Conservation (phyloP, 2,797 vertebrate genomes). For the Aplochiton taeniatus region DNA sequence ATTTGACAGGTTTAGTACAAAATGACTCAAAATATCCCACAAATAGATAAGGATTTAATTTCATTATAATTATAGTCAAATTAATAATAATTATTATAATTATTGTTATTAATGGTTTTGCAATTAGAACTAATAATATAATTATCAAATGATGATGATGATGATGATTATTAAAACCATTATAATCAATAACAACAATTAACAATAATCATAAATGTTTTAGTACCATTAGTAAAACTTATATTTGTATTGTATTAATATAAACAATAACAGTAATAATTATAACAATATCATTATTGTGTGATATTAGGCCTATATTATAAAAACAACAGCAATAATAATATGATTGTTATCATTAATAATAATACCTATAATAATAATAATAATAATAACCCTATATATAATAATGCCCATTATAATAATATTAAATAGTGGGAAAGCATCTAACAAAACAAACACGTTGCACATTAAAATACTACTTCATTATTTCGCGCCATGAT, state of each 20-base stretch:
- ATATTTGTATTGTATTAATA: too few relatives aligned
- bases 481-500: too few relatives aligned
- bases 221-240: not conserved
- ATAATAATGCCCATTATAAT: conserved; percentile 8
- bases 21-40: too few relatives aligned
- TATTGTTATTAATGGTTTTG: not conserved
- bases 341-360: not conserved
- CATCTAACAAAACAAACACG: conserved; percentile 7
- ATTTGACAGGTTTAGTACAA: too few relatives aligned
- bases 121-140: not conserved
- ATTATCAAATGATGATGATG: not conserved
- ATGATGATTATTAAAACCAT: not conserved
- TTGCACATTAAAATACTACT: not conserved
- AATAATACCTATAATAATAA: not conserved
- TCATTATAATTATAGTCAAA: too few relatives aligned
- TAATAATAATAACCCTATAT: conserved; percentile 6
- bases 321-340: not conserved
- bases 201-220: not conserved
- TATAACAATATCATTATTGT: not conserved
- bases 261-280: not conserved
- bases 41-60: too few relatives aligned
- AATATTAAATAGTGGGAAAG: not conserved
- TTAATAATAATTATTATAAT: too few relatives aligned
- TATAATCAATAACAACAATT: not conserved
- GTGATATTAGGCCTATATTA: too few relatives aligned